phyloP scores from a whole-genome alignment of 2,113 vertebrate genomes.

The Thryonomys swinderianus region DNA sequence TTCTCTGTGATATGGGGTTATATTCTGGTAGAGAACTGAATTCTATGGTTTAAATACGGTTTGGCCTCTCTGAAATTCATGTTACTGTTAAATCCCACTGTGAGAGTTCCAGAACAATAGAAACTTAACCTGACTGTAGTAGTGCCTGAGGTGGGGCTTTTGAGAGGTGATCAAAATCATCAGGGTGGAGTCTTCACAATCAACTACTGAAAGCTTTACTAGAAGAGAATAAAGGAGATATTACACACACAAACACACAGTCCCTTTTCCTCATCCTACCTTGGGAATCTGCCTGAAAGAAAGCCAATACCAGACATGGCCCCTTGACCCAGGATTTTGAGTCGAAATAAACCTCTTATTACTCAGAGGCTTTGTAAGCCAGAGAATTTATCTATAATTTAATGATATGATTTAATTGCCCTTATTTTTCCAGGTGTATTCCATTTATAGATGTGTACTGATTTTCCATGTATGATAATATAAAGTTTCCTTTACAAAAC shows the following conservation, averaged over 20 bases:
- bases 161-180: background rate
- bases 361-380: background rate
- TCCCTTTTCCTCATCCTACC: no score
- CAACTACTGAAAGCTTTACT: background rate
- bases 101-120: background rate
- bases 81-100: background rate
- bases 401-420: background rate
- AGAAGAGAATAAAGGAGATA: background rate
- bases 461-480: background rate
- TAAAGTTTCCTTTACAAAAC: background rate
- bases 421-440: slow-evolving; percentile 29
- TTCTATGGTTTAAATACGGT: background rate
- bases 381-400: background rate
- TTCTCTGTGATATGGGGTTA: background rate
- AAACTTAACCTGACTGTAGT: background rate
- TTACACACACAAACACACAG: background rate
- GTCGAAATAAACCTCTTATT: background rate
- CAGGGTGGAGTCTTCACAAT: background rate
- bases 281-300: background rate
- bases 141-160: no score
- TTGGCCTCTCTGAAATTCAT: background rate
- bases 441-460: background rate
- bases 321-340: background rate
- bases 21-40: background rate
- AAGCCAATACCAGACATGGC: background rate